These are phyloP conservation scores for Nothoprocta perdicaria DNA, from an alignment of 2,113 vertebrate genomes.

Conservation along the genomic window DNA sequence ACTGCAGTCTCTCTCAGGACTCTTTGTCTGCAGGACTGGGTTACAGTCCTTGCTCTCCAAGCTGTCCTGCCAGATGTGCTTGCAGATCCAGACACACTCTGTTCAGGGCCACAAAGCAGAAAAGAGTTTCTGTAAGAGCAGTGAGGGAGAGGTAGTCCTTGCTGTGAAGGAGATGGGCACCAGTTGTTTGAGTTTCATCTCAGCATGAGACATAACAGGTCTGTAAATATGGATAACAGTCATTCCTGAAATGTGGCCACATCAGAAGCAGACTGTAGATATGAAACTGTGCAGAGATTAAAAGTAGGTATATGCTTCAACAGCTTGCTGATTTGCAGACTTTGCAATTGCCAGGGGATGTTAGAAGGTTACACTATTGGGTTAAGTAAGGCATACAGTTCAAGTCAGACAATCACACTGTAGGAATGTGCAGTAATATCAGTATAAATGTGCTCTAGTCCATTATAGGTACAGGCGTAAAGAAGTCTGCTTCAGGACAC, in stretches of 20 bases:
- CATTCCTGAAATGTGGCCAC: slow-evolving; percentile 11
- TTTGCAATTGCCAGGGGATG: neutral
- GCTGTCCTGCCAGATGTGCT: slow-evolving; percentile 5
- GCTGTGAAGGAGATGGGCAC: slow-evolving; percentile 32
- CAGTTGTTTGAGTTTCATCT: slow-evolving; percentile 3
- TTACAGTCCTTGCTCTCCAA: neutral
- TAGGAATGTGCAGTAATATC: neutral
- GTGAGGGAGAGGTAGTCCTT: neutral
- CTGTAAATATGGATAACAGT: neutral
- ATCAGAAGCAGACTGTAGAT: slow-evolving; percentile 1
- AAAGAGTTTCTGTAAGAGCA: neutral
- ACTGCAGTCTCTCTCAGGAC: neutral
- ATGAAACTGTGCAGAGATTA: slow-evolving; percentile 8
- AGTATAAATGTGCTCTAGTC: neutral
- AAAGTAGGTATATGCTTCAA: slow-evolving; percentile 21
- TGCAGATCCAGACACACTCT: neutral
- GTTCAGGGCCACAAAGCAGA: slow-evolving; percentile 10
- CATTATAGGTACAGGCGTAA: neutral
- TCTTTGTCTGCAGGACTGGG: neutral
- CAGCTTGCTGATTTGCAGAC: neutral
- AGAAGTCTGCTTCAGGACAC: neutral
- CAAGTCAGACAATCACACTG: neutral
- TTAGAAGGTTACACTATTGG: neutral
- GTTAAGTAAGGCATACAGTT: neutral
- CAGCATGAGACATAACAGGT: slow-evolving; percentile 25